Base-by-base conservation (phyloP, 1,140 invertebrate species). In the Andricus grossulariae region DNA sequence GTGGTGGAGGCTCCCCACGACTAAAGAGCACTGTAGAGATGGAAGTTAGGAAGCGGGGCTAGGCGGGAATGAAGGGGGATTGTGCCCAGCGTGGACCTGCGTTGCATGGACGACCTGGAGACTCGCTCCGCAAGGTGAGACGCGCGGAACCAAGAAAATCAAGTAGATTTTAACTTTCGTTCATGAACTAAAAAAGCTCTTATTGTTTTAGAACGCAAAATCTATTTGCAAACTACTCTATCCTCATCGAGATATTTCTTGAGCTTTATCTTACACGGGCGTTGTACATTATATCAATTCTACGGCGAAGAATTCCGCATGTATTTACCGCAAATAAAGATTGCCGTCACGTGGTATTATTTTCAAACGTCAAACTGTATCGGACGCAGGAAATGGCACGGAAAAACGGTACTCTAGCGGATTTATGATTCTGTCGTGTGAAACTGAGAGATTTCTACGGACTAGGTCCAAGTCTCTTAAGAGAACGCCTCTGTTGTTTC, bases 81-180 rank as follows among this genome's bases (percentile, higher is more conserved):
- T 76, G 77, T 87, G 82, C 84, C 86, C 87, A 88, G 88, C 88
- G 85, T 89, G 89, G 88, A 90, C 90, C 89, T 89, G 87, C 84
- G 84, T 84, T 89, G 85, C 86, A 89, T 88, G 89, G 84, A 83
- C 86, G 86, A 87, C 86, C 87, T 87, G 87, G 85, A 88, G 89
- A 91, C 88, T 91, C 85, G 85, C 88, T 91, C 87, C 87, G 89
- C 88, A 90, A 91, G 90, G 90, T 91, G 90, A 90, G 90, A 91
- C 90, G 87, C 86, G 88, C 90, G 89, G 86, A 88, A 85, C 83
- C 83, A 84, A 87, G 82, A 83, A 84, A 81, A 54, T 54, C n/a
- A n/a, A 10, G n/a, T 5, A 3, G n/a, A 18, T n/a, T 54, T 18
- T 19, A 54, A 83, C 80, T 76, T 51, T 52, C 25, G 13, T 21